phyloP scores from a whole-genome alignment of 1,140 invertebrate species.

The Maconellicoccus hirsutus region DNA sequence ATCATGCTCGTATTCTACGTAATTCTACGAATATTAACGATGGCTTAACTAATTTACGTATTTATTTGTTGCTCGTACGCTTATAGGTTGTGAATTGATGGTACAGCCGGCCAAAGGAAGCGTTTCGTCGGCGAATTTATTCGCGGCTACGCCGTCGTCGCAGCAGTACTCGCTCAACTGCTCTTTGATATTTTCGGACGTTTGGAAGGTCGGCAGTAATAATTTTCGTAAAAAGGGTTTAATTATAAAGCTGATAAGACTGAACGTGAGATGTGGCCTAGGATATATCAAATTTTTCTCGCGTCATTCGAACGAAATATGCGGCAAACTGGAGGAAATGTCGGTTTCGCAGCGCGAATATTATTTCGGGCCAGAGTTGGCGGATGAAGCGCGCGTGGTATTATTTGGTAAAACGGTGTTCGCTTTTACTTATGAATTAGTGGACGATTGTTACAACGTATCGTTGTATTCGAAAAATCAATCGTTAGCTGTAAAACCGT shows the following conservation, averaged over 20 bases:
- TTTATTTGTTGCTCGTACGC: neutral
- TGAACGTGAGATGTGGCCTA: conserved; percentile 47
- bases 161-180: neutral
- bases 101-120: neutral
- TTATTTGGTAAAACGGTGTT: conserved; percentile 42
- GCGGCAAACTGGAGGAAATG: conserved; percentile 50
- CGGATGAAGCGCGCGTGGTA: conserved; percentile 37
- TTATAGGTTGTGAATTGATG: conserved; percentile 14
- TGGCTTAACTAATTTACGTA: no score
- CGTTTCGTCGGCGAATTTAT: conserved; percentile 10
- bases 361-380: conserved; percentile 38
- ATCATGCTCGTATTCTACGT: no score
- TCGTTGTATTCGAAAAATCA: conserved; percentile 43
- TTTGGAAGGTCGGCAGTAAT: neutral
- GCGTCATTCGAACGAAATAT: conserved; percentile 28
- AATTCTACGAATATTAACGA: no score
- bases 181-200: neutral
- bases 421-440: conserved; percentile 44
- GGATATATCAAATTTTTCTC: conserved; percentile 37
- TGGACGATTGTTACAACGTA: conserved; percentile 51
- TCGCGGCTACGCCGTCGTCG: neutral
- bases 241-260: conserved; percentile 44
- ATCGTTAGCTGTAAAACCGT: conserved; percentile 43
- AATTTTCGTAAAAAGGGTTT: conserved; percentile 32
- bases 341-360: conserved; percentile 39